Evolutionary conservation across 1,140 invertebrate species (phyloP).

Genomic region (Trialeurodes vaporariorum): DNA sequence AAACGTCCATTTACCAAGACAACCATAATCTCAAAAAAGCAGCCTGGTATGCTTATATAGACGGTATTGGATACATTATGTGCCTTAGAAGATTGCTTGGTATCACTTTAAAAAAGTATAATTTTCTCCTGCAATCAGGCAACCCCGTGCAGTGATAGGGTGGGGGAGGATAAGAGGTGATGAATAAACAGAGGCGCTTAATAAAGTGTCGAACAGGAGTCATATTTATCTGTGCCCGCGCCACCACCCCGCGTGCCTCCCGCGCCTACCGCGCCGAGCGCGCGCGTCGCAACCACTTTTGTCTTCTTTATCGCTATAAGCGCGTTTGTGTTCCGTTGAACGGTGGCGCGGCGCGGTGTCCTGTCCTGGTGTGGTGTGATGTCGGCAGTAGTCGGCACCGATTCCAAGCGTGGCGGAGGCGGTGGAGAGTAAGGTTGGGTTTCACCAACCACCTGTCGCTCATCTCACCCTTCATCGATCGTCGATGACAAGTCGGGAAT

Average conservation of each 20-base stretch:
- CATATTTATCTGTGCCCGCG: background rate
- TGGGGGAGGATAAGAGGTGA: conserved; percentile 20
- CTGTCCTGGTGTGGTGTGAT: too few relatives aligned
- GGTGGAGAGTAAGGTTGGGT: too few relatives aligned
- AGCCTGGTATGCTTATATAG: too few relatives aligned
- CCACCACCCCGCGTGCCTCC: background rate
- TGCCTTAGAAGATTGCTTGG: too few relatives aligned
- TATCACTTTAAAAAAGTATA: too few relatives aligned
- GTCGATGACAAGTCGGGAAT: background rate
- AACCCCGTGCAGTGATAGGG: conserved; percentile 3
- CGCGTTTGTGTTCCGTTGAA: too few relatives aligned
- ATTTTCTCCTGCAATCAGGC: conserved; percentile 9
- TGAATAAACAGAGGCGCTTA: conserved; percentile 4
- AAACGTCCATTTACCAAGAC: too few relatives aligned
- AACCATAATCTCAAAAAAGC: too few relatives aligned
- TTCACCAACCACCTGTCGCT: background rate
- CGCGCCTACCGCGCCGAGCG: background rate
- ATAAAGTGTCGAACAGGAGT: conserved; percentile 3
- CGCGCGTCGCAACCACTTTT: background rate
- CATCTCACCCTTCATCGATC: background rate
- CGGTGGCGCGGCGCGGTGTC: too few relatives aligned
- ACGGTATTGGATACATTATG: too few relatives aligned
- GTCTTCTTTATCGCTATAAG: background rate
- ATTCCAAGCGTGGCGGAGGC: background rate
- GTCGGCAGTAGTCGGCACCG: too few relatives aligned